Conservation (phyloP, 2,888 invertebrate species). For the Himalopsyche japonica region DNA sequence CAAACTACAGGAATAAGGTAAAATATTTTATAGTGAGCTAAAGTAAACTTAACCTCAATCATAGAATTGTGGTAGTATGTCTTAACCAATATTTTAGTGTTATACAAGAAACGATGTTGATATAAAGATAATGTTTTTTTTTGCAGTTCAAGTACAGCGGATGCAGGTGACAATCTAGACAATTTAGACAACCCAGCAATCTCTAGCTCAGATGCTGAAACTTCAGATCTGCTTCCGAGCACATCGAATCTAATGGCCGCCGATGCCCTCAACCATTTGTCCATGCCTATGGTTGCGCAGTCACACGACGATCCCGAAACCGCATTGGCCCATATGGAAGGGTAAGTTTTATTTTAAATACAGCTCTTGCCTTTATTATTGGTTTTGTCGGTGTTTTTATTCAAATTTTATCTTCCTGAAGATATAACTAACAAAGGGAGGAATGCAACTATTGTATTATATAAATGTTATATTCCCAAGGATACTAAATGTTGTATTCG, state of each 20-base stretch:
- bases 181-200: conserved; percentile 26
- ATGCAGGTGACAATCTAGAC: conserved; percentile 39
- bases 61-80: neutral
- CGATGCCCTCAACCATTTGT: conserved; percentile 38
- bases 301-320: neutral
- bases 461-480: too few relatives aligned
- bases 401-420: too few relatives aligned
- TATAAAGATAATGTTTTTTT: neutral
- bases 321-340: conserved; percentile 19
- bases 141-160: conserved; percentile 56
- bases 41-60: too few relatives aligned
- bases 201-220: conserved; percentile 45
- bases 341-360: neutral
- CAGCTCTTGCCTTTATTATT: too few relatives aligned
- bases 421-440: too few relatives aligned
- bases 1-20: conserved; percentile 56
- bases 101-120: neutral
- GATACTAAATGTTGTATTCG: too few relatives aligned
- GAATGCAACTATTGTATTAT: too few relatives aligned
- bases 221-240: conserved; percentile 30
- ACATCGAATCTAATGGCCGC: conserved; percentile 48
- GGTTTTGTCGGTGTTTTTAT: too few relatives aligned
- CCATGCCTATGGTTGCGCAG: neutral
- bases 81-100: neutral
- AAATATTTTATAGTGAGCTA: too few relatives aligned